phyloP scores from a whole-genome alignment of 2,113 vertebrate genomes.

The Sinocyclocheilus rhinocerous region DNA sequence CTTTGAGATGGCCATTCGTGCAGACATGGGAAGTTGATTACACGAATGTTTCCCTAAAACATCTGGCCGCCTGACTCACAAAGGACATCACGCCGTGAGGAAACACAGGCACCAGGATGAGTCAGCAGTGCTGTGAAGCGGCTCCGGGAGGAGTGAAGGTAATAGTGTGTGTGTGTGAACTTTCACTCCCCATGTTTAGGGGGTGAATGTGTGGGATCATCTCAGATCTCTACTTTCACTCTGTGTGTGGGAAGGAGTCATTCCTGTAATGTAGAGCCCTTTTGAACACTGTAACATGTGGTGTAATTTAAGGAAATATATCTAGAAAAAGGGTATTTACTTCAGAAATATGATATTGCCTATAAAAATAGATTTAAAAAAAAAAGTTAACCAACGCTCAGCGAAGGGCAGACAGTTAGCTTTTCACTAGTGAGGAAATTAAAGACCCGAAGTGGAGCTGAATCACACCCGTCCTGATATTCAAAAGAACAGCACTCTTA shows the following conservation, averaged over 20 bases:
- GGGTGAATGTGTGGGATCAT: conserved; percentile 57
- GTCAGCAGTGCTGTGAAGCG: conserved; percentile 62
- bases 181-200: conserved; percentile 65
- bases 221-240: conserved; percentile 43
- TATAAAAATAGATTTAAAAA: background rate
- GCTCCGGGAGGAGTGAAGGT: conserved; percentile 41
- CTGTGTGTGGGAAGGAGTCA: background rate
- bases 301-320: background rate
- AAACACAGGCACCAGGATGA: conserved; percentile 66
- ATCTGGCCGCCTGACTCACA: conserved; percentile 71
- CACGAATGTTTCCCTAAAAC: conserved; percentile 61
- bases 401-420: background rate
- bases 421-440: too few species aligned
- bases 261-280: background rate
- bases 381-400: background rate
- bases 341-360: background rate
- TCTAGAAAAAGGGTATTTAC: conserved; percentile 39
- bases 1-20: conserved; percentile 31
- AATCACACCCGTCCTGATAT: too few species aligned
- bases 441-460: too few species aligned
- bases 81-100: conserved; percentile 56
- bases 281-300: background rate
- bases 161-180: conserved; percentile 63
- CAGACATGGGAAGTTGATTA: conserved; percentile 22
- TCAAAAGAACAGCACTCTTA: too few species aligned